Evolutionary conservation across 2,797 vertebrate species (phyloP), one percentile per base, ranked within the genome.

Genomic region (Toxotes lorentzi): DNA sequence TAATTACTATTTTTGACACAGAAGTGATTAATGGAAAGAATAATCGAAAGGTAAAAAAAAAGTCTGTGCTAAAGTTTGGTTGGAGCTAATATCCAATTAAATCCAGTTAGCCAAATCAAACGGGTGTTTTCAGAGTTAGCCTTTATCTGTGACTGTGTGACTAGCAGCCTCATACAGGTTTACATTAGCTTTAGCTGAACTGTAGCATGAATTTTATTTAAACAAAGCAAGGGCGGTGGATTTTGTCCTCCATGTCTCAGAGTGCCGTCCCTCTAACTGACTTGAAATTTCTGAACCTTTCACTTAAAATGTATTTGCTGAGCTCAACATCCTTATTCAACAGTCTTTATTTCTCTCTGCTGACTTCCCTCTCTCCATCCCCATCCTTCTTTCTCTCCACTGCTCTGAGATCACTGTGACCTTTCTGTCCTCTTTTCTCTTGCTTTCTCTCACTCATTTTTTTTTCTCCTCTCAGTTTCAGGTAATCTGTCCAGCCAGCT

Each of bases 401-500:
- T 17, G 50, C 54, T 61, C 54, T 77, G 70, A 78, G 76, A 90
- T 82, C 63, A 70, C 41, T 4, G n/a, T 87, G 78, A 89, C 88
- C 84, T 88, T 88, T 86, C 60, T 70, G 70, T 74, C 71, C 30
- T 81, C 47, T 43, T 76, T 73, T 75, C 51, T 56, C 17, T 57
- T 45, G 30, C 65, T 57, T 73, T 64, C 47, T 45, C 59, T 63
- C 27, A 35, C 34, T 84, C 5, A 1, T 61, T 32, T 70, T 30
- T 66, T 72, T 70, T 45, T 41, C 59, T 40, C 43, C 75, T 70
- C 70, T 81, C 60, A 53, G 72, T 88, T 84, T 86, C 87, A 90
- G 89, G 85, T 90, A 85, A 90, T 87, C 82, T 86, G 75, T 84
- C 57, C 66, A 78, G 76, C 65, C 76, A 79, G 69, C 69, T 76